Evolutionary conservation across 2,797 vertebrate genomes (phyloP), one percentile per base, ranked within the genome.

Genomic region (Danio jaintianensis): DNA sequence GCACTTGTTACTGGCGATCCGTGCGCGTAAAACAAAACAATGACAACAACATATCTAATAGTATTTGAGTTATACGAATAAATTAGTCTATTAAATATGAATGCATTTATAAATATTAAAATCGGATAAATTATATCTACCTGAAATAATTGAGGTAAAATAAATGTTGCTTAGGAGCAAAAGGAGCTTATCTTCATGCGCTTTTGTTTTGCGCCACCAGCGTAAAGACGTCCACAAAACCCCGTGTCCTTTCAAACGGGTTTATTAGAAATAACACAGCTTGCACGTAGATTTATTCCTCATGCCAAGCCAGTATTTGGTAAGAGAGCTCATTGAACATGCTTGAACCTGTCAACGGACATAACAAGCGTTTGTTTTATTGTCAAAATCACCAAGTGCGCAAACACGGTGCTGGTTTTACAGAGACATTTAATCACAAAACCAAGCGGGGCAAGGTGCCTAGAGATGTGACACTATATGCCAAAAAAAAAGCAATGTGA

Each of bases 191-290:
- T 43, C 50, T 64, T 56, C 61, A 13, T n/a, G 42, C 63, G 75
- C 63, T 29, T 58, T 68, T 77, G 75, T 68, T 77, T 77, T 68
- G 61, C 74, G 62, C 38, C 74, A 67, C 22, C n/a, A n/a, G n/a
- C n/a, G n/a, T n/a, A n/a, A n/a, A n/a, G 50, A 56, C 72, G 9
- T 40, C 63, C 74, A 5, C 36, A 29, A 18, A 66, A 18, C 7
- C 62, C 42, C 13, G 47, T 15, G 22, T 18, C 7, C 63, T 58
- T 48, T 63, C 47, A 52, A 20, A 38, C 16, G n/a, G 43, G 11
- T 56, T 29, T 71, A 71, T 71, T 71, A 55, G 18, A 56, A 53
- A 66, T 12, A 56, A 45, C 50, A 36, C 22, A 16, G 20, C 36
- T 45, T 59, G 22, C 40, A 40, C 45, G 68, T 58, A 16, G 53